phyloP scores from a whole-genome alignment of 2,888 invertebrate genomes.

The Salticus scenicus region DNA sequence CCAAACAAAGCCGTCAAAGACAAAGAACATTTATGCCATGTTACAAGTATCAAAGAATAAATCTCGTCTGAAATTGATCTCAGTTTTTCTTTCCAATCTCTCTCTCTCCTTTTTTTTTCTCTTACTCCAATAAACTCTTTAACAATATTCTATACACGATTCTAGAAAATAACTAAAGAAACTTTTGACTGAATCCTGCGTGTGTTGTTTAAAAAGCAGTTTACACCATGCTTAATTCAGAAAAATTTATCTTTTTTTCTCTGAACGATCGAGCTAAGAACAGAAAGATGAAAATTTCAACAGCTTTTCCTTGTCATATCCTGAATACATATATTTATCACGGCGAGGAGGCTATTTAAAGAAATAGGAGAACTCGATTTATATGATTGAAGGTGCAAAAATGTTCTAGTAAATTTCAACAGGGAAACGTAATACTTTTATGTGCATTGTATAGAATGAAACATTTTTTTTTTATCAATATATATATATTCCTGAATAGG shows the following conservation, averaged over 20 bases:
- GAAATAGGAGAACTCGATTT: no score
- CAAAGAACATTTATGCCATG: background rate
- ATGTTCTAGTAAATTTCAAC: no score
- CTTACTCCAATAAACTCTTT: background rate
- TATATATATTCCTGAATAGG: no score
- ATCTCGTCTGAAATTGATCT: background rate
- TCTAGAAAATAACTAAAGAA: background rate
- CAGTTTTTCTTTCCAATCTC: background rate
- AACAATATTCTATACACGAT: constrained; percentile 19
- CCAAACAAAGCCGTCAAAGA: background rate
- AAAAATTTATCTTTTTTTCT: background rate
- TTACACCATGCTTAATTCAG: constrained; percentile 31
- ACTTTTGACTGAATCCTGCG: constrained; percentile 15
- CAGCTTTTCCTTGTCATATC: background rate
- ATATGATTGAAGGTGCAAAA: no score
- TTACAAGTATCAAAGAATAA: background rate
- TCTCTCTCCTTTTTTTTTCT: background rate
- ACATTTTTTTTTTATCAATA: no score
- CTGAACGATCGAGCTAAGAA: background rate
- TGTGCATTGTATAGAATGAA: no score
- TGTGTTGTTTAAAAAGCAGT: constrained; percentile 34
- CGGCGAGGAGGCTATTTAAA: no score
- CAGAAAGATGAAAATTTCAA: background rate
- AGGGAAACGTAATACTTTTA: no score
- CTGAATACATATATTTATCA: no score